These are phyloP conservation scores for Eupsilia transversa DNA, from an alignment of 2,888 invertebrate species.

Conservation along the genomic window DNA sequence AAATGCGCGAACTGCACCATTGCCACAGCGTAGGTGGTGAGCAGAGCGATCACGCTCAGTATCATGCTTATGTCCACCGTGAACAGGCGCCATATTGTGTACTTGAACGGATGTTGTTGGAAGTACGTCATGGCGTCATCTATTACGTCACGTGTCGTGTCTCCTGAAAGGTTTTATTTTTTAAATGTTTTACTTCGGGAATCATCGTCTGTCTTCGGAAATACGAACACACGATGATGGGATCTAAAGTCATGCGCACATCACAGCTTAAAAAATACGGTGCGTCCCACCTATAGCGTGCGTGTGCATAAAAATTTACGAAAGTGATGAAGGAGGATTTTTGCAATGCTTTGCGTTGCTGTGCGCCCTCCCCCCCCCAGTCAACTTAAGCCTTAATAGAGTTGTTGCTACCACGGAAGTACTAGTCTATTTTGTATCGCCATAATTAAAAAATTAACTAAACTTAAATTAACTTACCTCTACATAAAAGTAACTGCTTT, in stretches of 20 bases:
- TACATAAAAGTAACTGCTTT: constrained; percentile 24
- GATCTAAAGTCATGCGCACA: not conserved
- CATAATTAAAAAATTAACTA: no score
- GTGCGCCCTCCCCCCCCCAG: no score
- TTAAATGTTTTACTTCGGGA: not conserved
- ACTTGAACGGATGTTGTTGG: constrained; percentile 30
- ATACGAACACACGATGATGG: not conserved
- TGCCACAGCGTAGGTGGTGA: constrained; percentile 16
- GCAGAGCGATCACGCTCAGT: constrained; percentile 14
- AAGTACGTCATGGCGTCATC: constrained; percentile 9
- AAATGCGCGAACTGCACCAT: constrained; percentile 41
- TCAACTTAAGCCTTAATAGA: no score
- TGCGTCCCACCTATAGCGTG: not conserved
- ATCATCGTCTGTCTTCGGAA: not conserved
- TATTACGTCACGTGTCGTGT: not conserved
- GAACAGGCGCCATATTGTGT: constrained; percentile 39
- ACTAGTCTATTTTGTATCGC: no score
- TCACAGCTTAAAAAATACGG: not conserved
- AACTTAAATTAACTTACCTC: constrained; percentile 23
- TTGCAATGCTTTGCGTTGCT: not conserved
- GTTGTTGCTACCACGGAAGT: no score
- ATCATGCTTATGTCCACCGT: constrained; percentile 14
- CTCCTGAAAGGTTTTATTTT: constrained; percentile 14
- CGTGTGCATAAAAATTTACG: not conserved
- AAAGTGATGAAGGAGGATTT: not conserved